phyloP scores from a whole-genome alignment of 2,888 invertebrate genomes.

The Lacanobia oleracea region DNA sequence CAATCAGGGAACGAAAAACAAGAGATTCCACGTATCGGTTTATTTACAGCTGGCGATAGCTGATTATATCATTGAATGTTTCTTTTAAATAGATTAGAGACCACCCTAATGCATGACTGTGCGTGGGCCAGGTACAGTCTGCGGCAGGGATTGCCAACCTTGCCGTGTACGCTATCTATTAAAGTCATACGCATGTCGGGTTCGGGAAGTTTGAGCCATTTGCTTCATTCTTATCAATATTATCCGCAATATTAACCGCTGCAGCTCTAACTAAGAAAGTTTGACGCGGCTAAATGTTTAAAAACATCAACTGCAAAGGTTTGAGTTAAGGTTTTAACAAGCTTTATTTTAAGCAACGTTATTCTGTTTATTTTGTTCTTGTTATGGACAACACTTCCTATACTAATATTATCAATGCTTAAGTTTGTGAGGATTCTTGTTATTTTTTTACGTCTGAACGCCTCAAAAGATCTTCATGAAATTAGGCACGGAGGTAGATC shows the following conservation, averaged over 20 bases:
- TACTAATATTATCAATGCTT: too few relatives aligned
- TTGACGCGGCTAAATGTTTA: not conserved
- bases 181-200: too few relatives aligned
- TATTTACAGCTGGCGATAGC: conserved; percentile 45
- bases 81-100: conserved; percentile 57
- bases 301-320: not conserved
- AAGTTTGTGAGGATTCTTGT: too few relatives aligned
- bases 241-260: not conserved
- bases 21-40: conserved; percentile 44
- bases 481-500: too few relatives aligned
- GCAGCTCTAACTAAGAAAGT: not conserved
- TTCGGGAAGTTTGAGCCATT: not conserved
- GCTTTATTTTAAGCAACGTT: not conserved
- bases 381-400: not conserved
- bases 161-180: too few relatives aligned
- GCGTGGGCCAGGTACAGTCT: conserved; percentile 51
- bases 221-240: not conserved
- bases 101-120: conserved; percentile 54
- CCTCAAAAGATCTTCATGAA: too few relatives aligned
- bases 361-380: too few relatives aligned
- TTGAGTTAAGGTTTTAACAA: not conserved
- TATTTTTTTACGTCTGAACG: too few relatives aligned
- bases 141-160: conserved; percentile 24
- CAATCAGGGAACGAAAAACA: conserved; percentile 44
- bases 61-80: conserved; percentile 45